phyloP scores from a whole-genome alignment of 2,888 invertebrate species.

The Hypselothyrea guttata region DNA sequence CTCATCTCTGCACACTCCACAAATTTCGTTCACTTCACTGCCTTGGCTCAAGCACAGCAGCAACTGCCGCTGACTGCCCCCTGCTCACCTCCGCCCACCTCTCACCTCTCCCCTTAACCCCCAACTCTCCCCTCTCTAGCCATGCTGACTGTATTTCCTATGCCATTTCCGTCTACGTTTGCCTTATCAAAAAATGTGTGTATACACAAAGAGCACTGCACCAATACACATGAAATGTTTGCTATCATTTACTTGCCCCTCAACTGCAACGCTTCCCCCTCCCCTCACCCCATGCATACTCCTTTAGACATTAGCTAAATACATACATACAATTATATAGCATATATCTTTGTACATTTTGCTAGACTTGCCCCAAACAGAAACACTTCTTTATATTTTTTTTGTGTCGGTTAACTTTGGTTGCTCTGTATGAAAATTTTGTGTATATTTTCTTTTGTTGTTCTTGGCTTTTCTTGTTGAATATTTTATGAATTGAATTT shows the following conservation, averaged over 20 bases:
- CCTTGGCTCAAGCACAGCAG: slow-evolving; percentile 60
- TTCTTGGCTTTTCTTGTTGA: slow-evolving; percentile 48
- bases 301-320: slow-evolving; percentile 13
- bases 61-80: slow-evolving; percentile 9
- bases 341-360: slow-evolving; percentile 17
- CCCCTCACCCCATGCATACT: slow-evolving; percentile 27
- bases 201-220: slow-evolving; percentile 45
- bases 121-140: too few species aligned
- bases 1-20: slow-evolving; percentile 43
- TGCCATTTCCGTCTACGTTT: slow-evolving; percentile 69
- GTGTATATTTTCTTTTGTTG: slow-evolving; percentile 39
- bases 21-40: slow-evolving; percentile 68
- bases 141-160: slow-evolving; percentile 49
- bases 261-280: slow-evolving; percentile 49
- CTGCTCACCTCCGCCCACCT: background rate
- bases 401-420: slow-evolving; percentile 22
- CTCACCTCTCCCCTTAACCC: background rate
- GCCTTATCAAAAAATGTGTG: slow-evolving; percentile 66
- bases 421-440: slow-evolving; percentile 39
- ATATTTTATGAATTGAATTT: slow-evolving; percentile 77
- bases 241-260: slow-evolving; percentile 65
- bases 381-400: slow-evolving; percentile 28
- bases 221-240: slow-evolving; percentile 60
- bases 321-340: slow-evolving; percentile 6
- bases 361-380: slow-evolving; percentile 17